Percentiles rank a stretch among this genome's conserved stretches.
These are phyloP conservation scores for Isotomurus palustris DNA, from an alignment of 2,888 invertebrate species.

Conservation along the genomic window DNA sequence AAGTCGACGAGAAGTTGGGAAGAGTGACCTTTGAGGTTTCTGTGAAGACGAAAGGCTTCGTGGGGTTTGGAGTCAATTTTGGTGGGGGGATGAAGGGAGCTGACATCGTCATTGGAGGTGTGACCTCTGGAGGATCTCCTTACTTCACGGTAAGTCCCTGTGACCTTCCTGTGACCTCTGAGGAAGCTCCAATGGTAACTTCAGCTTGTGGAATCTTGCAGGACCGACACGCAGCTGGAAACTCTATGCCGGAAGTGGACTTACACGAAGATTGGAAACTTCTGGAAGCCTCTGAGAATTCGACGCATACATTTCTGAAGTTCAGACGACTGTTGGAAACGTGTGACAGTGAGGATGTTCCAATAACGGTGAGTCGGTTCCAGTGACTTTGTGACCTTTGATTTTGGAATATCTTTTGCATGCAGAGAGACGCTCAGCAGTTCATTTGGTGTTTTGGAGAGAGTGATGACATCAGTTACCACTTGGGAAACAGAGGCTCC, in stretches of 20 bases:
- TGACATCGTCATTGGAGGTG: background rate
- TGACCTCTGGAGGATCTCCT: background rate
- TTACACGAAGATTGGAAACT: conserved; percentile 12
- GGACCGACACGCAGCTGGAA: conserved; percentile 8
- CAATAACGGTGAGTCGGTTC: too few relatives aligned
- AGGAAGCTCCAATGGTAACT: background rate
- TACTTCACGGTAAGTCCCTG: background rate
- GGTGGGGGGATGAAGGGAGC: background rate
- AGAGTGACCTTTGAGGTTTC: background rate
- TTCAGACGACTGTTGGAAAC: conserved; percentile 5
- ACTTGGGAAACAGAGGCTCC: background rate
- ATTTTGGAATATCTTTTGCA: background rate
- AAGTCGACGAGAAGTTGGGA: background rate
- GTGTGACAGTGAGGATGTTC: conserved; percentile 7
- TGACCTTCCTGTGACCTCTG: background rate
- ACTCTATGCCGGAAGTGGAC: conserved; percentile 1
- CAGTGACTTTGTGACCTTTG: too few relatives aligned
- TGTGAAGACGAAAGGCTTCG: background rate
- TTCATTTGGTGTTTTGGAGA: background rate
- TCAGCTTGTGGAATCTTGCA: background rate
- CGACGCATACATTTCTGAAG: background rate
- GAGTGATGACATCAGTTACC: background rate
- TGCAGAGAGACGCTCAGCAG: background rate
- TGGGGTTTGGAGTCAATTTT: background rate
- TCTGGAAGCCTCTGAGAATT: conserved; percentile 3